A percentile compares a stretch with the other conserved stretches of the same genome.
These are phyloP conservation scores for Xyliphius kryptos DNA, from an alignment of 2,113 vertebrate species.

Conservation along the genomic window DNA sequence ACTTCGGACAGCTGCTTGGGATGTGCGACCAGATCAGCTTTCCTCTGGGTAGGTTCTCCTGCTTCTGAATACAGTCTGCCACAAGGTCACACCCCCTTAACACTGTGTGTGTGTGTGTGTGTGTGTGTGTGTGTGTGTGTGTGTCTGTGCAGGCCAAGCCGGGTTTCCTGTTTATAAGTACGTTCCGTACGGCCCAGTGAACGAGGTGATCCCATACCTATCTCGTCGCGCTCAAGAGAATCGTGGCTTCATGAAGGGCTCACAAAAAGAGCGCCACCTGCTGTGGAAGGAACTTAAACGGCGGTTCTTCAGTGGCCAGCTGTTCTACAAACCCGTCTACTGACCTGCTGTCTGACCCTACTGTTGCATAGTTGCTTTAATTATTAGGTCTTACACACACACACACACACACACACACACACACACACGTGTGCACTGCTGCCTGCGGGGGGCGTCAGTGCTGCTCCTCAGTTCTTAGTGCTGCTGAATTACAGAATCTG, in stretches of 20 bases:
- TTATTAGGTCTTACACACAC: not conserved
- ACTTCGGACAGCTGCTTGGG: slow-evolving; percentile 88
- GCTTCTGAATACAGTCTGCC: no score
- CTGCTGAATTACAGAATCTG: no score
- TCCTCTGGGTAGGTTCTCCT: slow-evolving; percentile 74
- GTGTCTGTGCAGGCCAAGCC: slow-evolving; percentile 71
- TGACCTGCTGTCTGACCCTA: slow-evolving; percentile 22
- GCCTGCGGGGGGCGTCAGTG: no score
- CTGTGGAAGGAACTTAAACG: slow-evolving; percentile 79
- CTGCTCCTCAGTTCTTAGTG: no score
- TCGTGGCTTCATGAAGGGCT: slow-evolving; percentile 77
- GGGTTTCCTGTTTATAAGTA: slow-evolving; percentile 94
- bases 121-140: not conserved
- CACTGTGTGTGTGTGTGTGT: no score
- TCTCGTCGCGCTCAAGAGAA: slow-evolving; percentile 88
- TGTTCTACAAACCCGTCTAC: slow-evolving; percentile 62
- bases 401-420: not conserved
- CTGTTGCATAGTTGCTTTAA: not conserved
- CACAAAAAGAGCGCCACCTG: slow-evolving; percentile 69
- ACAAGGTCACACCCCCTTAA: no score
- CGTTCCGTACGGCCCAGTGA: slow-evolving; percentile 83
- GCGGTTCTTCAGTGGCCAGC: slow-evolving; percentile 60
- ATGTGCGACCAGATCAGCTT: slow-evolving; percentile 98
- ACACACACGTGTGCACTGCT: no score
- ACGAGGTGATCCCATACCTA: slow-evolving; percentile 87